phyloP scores from a whole-genome alignment of 2,888 invertebrate genomes.

The Polymixis lichenea region DNA sequence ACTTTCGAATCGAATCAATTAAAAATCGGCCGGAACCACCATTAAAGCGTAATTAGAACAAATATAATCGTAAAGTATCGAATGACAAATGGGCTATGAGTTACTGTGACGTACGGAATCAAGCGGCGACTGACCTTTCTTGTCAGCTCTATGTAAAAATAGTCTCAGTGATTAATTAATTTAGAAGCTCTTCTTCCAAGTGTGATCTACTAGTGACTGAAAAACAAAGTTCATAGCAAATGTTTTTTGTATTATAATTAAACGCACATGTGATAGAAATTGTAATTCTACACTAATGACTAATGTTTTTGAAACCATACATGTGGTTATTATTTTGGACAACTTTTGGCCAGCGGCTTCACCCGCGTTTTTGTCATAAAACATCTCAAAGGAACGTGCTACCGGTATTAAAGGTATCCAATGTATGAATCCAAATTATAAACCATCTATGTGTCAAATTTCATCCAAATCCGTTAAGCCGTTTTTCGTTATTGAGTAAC shows the following conservation, averaged over 20 bases:
- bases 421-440: too few relatives aligned
- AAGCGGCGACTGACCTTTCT: slow-evolving; percentile 17
- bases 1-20: neutral
- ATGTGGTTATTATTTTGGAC: slow-evolving; percentile 24
- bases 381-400: too few relatives aligned
- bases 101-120: slow-evolving; percentile 4
- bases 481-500: too few relatives aligned
- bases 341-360: too few relatives aligned
- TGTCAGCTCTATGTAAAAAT: slow-evolving; percentile 53
- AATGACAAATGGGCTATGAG: slow-evolving; percentile 8
- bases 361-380: too few relatives aligned
- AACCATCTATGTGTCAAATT: too few relatives aligned
- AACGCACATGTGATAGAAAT: slow-evolving; percentile 46
- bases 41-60: neutral
- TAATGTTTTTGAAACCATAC: slow-evolving; percentile 38
- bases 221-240: slow-evolving; percentile 32
- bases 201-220: slow-evolving; percentile 40
- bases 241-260: slow-evolving; percentile 44
- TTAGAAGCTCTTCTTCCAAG: slow-evolving; percentile 40
- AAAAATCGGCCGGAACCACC: too few relatives aligned
- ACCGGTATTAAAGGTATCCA: too few relatives aligned
- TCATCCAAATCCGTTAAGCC: too few relatives aligned
- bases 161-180: slow-evolving; percentile 54
- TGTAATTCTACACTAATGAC: slow-evolving; percentile 52
- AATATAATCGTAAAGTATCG: neutral